These are phyloP conservation scores for Diabrotica balteata DNA, from an alignment of 2,888 invertebrate species.

Conservation along the genomic window DNA sequence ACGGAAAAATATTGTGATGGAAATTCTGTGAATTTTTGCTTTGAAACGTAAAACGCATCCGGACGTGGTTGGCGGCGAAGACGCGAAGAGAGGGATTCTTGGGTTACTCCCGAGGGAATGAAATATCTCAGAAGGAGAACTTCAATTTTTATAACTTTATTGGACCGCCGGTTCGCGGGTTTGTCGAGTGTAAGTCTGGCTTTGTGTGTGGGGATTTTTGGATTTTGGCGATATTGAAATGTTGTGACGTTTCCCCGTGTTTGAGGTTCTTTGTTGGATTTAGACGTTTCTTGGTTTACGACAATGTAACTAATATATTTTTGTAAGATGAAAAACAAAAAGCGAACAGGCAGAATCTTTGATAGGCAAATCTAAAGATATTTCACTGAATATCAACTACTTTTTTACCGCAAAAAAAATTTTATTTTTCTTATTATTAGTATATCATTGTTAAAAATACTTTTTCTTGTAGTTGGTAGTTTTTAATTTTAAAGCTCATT, in stretches of 20 bases:
- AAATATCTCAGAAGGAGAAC: slow-evolving; percentile 24
- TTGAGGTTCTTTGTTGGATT: background rate
- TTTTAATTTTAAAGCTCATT: too few relatives aligned
- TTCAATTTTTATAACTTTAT: slow-evolving; percentile 29
- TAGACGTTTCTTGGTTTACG: too few relatives aligned
- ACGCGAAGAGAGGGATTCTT: background rate
- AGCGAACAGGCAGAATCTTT: background rate
- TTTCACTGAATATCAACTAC: too few relatives aligned
- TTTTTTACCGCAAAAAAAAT: too few relatives aligned
- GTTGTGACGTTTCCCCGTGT: slow-evolving; percentile 1
- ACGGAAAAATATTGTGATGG: slow-evolving; percentile 35
- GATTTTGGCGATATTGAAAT: slow-evolving; percentile 12
- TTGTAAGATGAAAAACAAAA: background rate
- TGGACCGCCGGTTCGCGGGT: slow-evolving; percentile 3
- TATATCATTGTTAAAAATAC: too few relatives aligned
- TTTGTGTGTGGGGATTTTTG: slow-evolving; percentile 14
- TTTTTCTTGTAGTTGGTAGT: too few relatives aligned
- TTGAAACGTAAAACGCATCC: slow-evolving; percentile 33
- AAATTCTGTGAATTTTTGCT: slow-evolving; percentile 40
- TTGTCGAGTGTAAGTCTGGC: slow-evolving; percentile 14
- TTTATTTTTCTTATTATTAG: too few relatives aligned
- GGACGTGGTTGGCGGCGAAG: slow-evolving; percentile 6
- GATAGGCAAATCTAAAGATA: background rate
- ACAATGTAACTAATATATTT: background rate
- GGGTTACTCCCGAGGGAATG: slow-evolving; percentile 30